Conservation (phyloP, 1,140 invertebrate species). For the Carcinoscorpius rotundicauda region DNA sequence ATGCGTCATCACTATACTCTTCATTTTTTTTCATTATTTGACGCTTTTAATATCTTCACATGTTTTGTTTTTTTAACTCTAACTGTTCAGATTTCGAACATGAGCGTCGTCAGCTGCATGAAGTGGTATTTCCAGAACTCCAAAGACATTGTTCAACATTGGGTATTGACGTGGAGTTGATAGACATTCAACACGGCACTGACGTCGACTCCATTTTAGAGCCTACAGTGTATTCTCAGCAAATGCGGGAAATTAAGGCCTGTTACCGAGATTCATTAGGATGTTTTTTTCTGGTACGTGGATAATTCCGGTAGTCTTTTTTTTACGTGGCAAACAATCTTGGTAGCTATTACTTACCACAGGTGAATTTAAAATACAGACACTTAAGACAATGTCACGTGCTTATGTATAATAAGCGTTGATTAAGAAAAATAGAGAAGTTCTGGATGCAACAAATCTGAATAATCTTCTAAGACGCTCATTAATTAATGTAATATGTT, state of each 20-base stretch:
- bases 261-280: constrained; percentile 59
- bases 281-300: constrained; percentile 59
- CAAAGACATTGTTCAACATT: constrained; percentile 64
- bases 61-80: neutral
- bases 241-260: constrained; percentile 54
- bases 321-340: neutral
- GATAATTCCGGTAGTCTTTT: too few species aligned
- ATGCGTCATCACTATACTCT: too few species aligned
- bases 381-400: neutral
- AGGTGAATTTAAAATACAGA: neutral
- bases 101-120: constrained; percentile 59
- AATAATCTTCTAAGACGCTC: too few species aligned
- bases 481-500: too few species aligned
- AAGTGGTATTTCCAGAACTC: constrained; percentile 60
- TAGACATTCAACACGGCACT: constrained; percentile 57
- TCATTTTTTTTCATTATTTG: constrained; percentile 10
- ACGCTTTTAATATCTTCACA: constrained; percentile 23
- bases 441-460: too few species aligned
- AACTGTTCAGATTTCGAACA: constrained; percentile 52
- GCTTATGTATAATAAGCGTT: too few species aligned
- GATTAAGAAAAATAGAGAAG: too few species aligned
- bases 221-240: constrained; percentile 44
- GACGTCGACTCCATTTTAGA: constrained; percentile 40
- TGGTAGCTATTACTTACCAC: too few species aligned
- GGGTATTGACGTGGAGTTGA: constrained; percentile 61